A percentile compares a stretch with the other conserved stretches of the same genome.
Conservation (phyloP, 2,113 vertebrate species). For the Oncorhynchus masou region DNA sequence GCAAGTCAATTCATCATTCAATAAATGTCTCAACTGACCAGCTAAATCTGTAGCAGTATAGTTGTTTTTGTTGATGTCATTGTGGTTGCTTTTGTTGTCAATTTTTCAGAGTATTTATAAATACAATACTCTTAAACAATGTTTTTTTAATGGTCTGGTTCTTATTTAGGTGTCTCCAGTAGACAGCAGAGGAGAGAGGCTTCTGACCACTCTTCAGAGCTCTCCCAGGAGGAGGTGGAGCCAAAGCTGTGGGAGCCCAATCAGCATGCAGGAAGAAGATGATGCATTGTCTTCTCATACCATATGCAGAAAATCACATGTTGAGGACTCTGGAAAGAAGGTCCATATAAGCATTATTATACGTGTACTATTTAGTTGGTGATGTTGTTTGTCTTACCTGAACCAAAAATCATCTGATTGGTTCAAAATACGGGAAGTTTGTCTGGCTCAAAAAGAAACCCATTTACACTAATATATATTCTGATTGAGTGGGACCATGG, state of each 20-base stretch:
- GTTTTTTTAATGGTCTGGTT: neutral
- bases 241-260: slow-evolving; percentile 47
- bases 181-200: slow-evolving; percentile 75
- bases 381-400: too few relatives aligned
- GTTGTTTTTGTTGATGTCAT: neutral
- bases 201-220: slow-evolving; percentile 77
- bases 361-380: too few relatives aligned
- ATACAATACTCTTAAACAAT: neutral
- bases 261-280: slow-evolving; percentile 64
- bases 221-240: slow-evolving; percentile 48
- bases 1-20: neutral
- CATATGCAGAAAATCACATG: slow-evolving; percentile 74
- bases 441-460: too few relatives aligned
- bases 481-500: too few relatives aligned
- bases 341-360: slow-evolving; percentile 57
- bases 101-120: neutral
- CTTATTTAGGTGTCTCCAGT: slow-evolving; percentile 75
- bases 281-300: slow-evolving; percentile 67
- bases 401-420: too few relatives aligned
- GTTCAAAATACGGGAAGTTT: too few relatives aligned
- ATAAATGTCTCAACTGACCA: neutral
- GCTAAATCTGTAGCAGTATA: neutral
- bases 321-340: slow-evolving; percentile 80
- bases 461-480: too few relatives aligned
- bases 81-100: neutral